Evolutionary conservation across 2,113 vertebrate genomes (phyloP), one percentile per base, ranked within the genome.

Genomic region (Falcunculus frontatus): DNA sequence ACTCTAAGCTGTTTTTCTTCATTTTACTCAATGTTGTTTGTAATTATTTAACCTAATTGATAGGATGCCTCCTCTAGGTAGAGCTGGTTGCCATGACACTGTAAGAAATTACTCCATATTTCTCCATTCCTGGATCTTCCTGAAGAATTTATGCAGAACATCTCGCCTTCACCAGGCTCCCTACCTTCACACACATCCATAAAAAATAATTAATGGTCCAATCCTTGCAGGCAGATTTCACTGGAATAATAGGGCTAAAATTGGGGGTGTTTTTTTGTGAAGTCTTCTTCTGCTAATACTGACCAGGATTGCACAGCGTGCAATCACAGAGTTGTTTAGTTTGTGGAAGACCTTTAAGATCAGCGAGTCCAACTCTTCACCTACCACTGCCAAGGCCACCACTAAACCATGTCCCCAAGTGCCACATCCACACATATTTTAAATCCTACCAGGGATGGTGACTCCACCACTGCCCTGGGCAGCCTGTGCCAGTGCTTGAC

Each of bases 41-140:
- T 84, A 88, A 94, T 94, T 95, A 95, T 89, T 95, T 86, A 91
- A 81, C 46, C 20, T 90, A 91, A 92, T 72, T 84, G 85, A 89
- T 92, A 84, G 26, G 78, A 80, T 88, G 44, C 59, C 90, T 93
- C 82, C 92, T 75, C 75, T 80, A 47, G 35, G 68, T 72, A 93
- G 52, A 89, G 57, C 32, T 30, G 26, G 93, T 95, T 96, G 85
- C 85, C 73, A 86, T 72, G 85, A 81, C 85, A 75, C 60, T 74
- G 10, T 18, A 86, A 94, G 85, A 83, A 89, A 91, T 67, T 2
- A 90, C 33, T 90, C 68, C 11, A 6, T 88, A 64, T 70, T 90
- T 90, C 94, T 84, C 64, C 52, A 84, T 29, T 62, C 64, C 42
- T 78, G 52, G 59, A 64, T 55, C 46, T 74, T 86, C 44, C 68